Base-by-base conservation (phyloP, 2,113 vertebrate species). In the Trematomus loennbergii region DNA sequence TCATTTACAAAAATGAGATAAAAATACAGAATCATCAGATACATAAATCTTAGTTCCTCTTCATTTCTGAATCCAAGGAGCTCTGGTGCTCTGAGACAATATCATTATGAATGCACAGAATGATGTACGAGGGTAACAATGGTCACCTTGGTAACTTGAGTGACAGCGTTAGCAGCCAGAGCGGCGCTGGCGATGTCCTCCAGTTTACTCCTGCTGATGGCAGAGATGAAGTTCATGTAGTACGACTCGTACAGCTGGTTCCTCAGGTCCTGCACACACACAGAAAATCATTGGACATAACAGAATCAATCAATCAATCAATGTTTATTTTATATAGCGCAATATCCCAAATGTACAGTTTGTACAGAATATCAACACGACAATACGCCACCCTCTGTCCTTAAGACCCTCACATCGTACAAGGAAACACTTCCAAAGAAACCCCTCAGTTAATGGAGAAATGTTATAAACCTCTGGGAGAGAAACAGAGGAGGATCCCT, bases 201-300 rank as follows among this genome's bases (percentile, higher is more conserved):
- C 86, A 99, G 91, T 94, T 99, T 99, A 94, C 97, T 98, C 91
- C 98, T 96, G 3, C 98, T 99, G 95, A 99, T 98, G 72, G 98
- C 98, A 71, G 98, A 99, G 96, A 99, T 99, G 90, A 99, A 99
- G 93, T 99, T 99, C 94, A 99, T 95, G 92, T 96, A 99, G 87
- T 99, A 99, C 6, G 96, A 96, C 89, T 99, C 98, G 79, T 99
- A 97, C 46, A 99, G 95, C 76, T 99, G 98, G 88, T 96, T 98
- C 91, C 97, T 96, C 92, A 99, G 95, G 91, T 99, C 98, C 97
- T 98, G 72, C 55, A 91, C 94, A 60, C 22, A 84, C 36, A 83
- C 57, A 79, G 29, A 61, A 36, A 5, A 36, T 36, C 63, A 75
- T 22, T 68, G n/a, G 4, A 36, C 36, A n/a, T n/a, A n/a, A n/a